Conservation (phyloP, 2,797 vertebrate genomes). For the Parotocinclus haroldoi region DNA sequence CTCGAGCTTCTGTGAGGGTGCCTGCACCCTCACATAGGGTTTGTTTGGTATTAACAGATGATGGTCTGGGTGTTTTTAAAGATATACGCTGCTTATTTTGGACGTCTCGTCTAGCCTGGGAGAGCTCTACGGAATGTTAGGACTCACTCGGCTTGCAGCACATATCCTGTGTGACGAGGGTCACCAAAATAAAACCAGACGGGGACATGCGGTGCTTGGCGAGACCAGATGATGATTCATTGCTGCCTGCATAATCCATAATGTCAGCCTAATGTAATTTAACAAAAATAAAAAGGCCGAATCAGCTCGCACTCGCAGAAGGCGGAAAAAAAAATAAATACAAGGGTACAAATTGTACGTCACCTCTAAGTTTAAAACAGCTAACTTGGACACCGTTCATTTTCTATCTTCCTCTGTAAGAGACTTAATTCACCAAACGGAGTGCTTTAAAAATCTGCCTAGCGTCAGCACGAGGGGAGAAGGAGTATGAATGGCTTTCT, state of each 20-base stretch:
- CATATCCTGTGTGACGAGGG: constrained; percentile 22
- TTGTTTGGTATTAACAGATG: constrained; percentile 24
- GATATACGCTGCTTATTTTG: constrained; percentile 6
- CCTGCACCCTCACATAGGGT: not conserved
- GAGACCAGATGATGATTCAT: constrained; percentile 19
- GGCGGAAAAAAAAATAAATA: too few relatives aligned
- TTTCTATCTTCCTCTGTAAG: not conserved
- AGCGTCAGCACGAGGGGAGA: constrained; percentile 6
- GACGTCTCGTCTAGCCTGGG: not conserved
- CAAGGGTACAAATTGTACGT: too few relatives aligned
- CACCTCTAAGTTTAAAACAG: not conserved
- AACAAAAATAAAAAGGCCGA: too few relatives aligned
- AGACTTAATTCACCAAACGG: constrained; percentile 14
- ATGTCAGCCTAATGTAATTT: too few relatives aligned
- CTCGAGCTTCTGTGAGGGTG: constrained; percentile 11
- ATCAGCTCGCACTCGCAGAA: not conserved
- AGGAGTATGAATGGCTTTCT: constrained; percentile 45
- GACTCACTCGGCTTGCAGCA: not conserved
- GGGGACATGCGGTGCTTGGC: constrained; percentile 16
- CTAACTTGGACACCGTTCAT: not conserved
- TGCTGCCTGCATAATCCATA: constrained; percentile 4
- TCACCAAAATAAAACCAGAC: constrained; percentile 34
- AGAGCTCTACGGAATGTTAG: constrained; percentile 7
- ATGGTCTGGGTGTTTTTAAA: constrained; percentile 1
- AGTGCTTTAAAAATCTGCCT: constrained; percentile 1